These are phyloP conservation scores for Saccopteryx bilineata DNA, from an alignment of 2,113 vertebrate genomes.

Conservation along the genomic window DNA sequence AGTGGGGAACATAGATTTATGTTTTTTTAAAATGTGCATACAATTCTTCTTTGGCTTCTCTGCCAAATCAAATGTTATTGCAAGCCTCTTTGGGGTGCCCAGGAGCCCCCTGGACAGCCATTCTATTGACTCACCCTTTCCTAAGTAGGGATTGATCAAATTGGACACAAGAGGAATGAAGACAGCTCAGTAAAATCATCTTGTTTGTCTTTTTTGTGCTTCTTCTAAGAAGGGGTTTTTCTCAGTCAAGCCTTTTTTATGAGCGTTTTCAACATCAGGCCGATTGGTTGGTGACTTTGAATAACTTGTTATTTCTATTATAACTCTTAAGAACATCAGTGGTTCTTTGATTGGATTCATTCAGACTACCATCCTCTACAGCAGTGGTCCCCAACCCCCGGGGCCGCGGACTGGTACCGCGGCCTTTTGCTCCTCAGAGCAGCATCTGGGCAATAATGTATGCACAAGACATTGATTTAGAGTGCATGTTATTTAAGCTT, in stretches of 20 bases:
- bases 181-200: slow-evolving; percentile 58
- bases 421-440: background rate
- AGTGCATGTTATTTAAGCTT: background rate
- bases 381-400: no score
- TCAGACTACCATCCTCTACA: background rate
- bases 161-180: background rate
- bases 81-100: slow-evolving; percentile 62
- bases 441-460: background rate
- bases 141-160: slow-evolving; percentile 7
- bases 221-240: slow-evolving; percentile 89
- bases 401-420: no score
- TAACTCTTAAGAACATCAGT: slow-evolving; percentile 69
- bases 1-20: background rate
- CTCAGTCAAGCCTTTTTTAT: slow-evolving; percentile 90
- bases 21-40: background rate
- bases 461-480: background rate
- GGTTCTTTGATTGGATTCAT: background rate
- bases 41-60: slow-evolving; percentile 76
- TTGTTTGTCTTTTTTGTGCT: slow-evolving; percentile 84
- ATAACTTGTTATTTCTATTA: slow-evolving; percentile 44
- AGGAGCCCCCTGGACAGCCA: background rate
- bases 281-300: slow-evolving; percentile 44
- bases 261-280: slow-evolving; percentile 84
- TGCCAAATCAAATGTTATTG: slow-evolving; percentile 83
- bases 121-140: slow-evolving; percentile 58